Conservation (phyloP, 2,113 vertebrate species). For the Asarcornis scutulata region DNA sequence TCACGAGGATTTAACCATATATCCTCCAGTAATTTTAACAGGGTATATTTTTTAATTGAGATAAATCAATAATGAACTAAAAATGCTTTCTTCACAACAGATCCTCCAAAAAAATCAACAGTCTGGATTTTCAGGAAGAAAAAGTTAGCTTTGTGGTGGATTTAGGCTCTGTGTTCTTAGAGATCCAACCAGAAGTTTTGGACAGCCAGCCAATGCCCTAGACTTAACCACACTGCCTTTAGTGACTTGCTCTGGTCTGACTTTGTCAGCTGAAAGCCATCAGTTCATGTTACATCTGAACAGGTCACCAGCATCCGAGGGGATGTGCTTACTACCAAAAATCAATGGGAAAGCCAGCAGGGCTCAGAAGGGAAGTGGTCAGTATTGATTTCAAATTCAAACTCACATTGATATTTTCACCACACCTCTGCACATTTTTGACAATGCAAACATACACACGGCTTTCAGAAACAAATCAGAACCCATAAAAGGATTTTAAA, state of each 20-base stretch:
- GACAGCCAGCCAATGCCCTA: neutral
- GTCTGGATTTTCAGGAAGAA: neutral
- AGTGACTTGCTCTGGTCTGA: neutral
- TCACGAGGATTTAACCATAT: neutral
- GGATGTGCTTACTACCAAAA: neutral
- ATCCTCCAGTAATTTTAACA: neutral
- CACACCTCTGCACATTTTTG: neutral
- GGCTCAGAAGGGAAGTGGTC: neutral
- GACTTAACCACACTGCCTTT: neutral
- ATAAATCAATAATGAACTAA: too few species aligned
- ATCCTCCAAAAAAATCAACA: neutral
- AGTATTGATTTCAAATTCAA: neutral
- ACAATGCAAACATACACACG: neutral
- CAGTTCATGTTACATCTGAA: neutral
- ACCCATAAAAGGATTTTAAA: neutral
- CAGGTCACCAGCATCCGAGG: neutral
- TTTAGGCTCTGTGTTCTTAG: neutral
- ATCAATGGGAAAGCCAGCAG: neutral
- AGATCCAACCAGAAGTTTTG: neutral
- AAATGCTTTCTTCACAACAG: neutral
- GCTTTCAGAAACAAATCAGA: neutral
- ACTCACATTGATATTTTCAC: neutral
- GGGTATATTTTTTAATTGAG: neutral
- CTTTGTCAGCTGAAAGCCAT: neutral
- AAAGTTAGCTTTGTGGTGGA: neutral